These are phyloP conservation scores for Apus apus DNA, from an alignment of 2,113 vertebrate genomes.

Conservation along the genomic window DNA sequence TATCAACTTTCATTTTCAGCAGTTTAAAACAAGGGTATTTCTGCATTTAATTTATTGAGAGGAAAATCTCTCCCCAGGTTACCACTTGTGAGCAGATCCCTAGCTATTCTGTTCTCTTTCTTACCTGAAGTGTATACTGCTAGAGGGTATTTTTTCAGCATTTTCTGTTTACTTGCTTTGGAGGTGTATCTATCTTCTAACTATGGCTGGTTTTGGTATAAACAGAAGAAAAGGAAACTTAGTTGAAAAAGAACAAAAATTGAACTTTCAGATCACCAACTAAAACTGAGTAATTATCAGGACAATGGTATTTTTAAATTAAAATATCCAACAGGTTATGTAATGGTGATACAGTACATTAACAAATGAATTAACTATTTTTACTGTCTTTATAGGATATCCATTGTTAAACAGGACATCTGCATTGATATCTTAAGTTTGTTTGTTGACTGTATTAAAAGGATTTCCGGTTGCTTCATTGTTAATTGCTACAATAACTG, in stretches of 20 bases:
- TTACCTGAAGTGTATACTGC: background rate
- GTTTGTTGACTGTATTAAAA: background rate
- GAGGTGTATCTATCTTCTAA: background rate
- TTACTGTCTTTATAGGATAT: background rate
- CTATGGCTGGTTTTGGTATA: background rate
- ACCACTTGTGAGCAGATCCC: background rate
- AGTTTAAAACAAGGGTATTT: no score
- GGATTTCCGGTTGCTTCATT: background rate
- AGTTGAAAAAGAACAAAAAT: background rate
- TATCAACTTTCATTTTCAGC: no score
- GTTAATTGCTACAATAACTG: background rate
- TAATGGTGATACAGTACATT: background rate
- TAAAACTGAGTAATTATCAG: background rate
- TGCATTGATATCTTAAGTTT: background rate
- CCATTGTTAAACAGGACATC: background rate
- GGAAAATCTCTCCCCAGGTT: background rate
- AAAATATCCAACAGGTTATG: background rate
- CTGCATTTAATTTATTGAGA: no score
- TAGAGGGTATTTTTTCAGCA: background rate
- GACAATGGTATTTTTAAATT: background rate
- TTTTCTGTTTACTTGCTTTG: background rate
- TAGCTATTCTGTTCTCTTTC: background rate
- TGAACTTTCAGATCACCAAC: background rate
- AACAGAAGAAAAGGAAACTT: background rate
- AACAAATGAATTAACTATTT: background rate